These are phyloP conservation scores for Amaurobius ferox DNA, from an alignment of 2,888 invertebrate genomes.

Conservation along the genomic window DNA sequence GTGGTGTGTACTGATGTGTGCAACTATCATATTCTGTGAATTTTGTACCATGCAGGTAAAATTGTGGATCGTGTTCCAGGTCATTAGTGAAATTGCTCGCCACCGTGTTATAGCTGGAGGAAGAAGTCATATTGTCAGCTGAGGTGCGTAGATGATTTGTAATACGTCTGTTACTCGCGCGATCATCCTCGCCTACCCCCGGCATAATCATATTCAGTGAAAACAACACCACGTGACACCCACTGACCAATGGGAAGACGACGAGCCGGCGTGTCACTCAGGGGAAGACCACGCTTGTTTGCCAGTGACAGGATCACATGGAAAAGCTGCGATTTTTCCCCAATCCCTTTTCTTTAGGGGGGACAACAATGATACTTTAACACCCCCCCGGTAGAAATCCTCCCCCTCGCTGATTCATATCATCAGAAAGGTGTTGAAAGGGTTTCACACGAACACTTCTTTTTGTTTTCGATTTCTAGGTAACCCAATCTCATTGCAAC, in stretches of 20 bases:
- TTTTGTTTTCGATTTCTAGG: slow-evolving; percentile 49
- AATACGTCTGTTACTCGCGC: slow-evolving; percentile 57
- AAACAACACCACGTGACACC: slow-evolving; percentile 68
- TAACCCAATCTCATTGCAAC: slow-evolving; percentile 9
- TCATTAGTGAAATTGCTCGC: slow-evolving; percentile 33
- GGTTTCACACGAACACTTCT: slow-evolving; percentile 55
- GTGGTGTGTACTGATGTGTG: slow-evolving; percentile 34
- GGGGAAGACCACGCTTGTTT: slow-evolving; percentile 67
- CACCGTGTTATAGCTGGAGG: slow-evolving; percentile 53
- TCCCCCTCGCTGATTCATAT: slow-evolving; percentile 66
- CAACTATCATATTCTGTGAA: slow-evolving; percentile 33
- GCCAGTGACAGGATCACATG: slow-evolving; percentile 69
- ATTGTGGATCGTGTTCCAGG: slow-evolving; percentile 39
- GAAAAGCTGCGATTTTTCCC: slow-evolving; percentile 66
- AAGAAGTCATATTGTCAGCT: slow-evolving; percentile 64
- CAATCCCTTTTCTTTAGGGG: slow-evolving; percentile 39
- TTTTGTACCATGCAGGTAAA: slow-evolving; percentile 20
- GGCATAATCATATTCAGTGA: slow-evolving; percentile 71
- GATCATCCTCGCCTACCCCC: slow-evolving; percentile 41
- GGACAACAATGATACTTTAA: slow-evolving; percentile 42
- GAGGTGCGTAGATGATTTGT: slow-evolving; percentile 66
- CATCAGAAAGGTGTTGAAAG: slow-evolving; percentile 62
- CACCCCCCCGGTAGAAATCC: slow-evolving; percentile 22
- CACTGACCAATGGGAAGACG: slow-evolving; percentile 61
- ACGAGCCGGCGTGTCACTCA: slow-evolving; percentile 67